Conservation (phyloP, 1,140 invertebrate species). For the Ridgeia piscesae region DNA sequence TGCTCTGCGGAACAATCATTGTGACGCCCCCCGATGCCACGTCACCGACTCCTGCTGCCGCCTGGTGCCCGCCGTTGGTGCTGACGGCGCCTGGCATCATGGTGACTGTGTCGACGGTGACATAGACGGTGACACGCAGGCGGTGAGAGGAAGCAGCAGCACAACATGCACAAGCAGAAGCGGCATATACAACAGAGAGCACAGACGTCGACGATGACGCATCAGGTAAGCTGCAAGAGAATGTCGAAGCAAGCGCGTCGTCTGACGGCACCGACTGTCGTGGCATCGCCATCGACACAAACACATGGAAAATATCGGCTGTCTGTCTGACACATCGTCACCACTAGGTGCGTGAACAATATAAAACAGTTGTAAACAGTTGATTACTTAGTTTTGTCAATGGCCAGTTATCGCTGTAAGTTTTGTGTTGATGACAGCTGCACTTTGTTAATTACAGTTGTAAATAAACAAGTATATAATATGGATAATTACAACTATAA, state of each 20-base stretch:
- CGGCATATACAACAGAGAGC: conserved; percentile 39
- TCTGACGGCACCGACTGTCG: not conserved
- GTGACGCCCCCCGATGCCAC: not conserved
- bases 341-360: not conserved
- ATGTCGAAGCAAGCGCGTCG: not conserved
- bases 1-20: not conserved
- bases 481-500: too few relatives aligned
- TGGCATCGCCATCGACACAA: not conserved
- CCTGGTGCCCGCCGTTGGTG: not conserved
- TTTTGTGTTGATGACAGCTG: too few relatives aligned
- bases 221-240: not conserved
- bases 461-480: too few relatives aligned
- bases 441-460: too few relatives aligned
- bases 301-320: not conserved
- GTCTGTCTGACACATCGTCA: not conserved
- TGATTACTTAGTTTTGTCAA: too few relatives aligned
- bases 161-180: conserved; percentile 27
- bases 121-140: too few relatives aligned
- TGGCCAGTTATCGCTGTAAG: too few relatives aligned
- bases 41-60: not conserved
- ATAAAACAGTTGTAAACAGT: too few relatives aligned
- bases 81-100: not conserved
- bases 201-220: not conserved
- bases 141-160: conserved; percentile 24
- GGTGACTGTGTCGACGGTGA: conserved; percentile 13